These are phyloP conservation scores for Eledone cirrhosa DNA, from an alignment of 2,888 invertebrate genomes.

Conservation along the genomic window DNA sequence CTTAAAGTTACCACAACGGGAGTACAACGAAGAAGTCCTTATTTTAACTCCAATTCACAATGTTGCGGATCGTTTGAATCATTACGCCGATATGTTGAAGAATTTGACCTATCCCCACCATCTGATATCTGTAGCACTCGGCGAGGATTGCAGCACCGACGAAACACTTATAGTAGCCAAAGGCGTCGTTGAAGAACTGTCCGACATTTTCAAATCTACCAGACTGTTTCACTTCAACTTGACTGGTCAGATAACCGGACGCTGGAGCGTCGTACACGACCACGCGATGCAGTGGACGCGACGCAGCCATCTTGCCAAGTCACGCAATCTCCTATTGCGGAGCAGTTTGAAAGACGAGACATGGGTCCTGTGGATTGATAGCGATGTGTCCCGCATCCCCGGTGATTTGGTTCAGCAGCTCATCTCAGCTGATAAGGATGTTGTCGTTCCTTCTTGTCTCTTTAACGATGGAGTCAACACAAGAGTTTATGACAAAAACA, in stretches of 20 bases:
- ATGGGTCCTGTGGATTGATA: slow-evolving; percentile 62
- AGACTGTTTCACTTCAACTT: slow-evolving; percentile 50
- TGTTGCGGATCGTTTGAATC: slow-evolving; percentile 43
- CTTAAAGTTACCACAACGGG: slow-evolving; percentile 36
- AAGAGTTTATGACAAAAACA: slow-evolving; percentile 57
- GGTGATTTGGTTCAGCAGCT: slow-evolving; percentile 57
- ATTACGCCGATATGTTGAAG: slow-evolving; percentile 47
- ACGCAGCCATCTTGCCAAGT: slow-evolving; percentile 55
- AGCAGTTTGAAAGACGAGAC: slow-evolving; percentile 45
- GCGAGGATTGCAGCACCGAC: slow-evolving; percentile 61
- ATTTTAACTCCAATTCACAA: slow-evolving; percentile 60
- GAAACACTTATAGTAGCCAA: slow-evolving; percentile 48
- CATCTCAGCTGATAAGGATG: slow-evolving; percentile 49
- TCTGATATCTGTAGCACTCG: slow-evolving; percentile 56
- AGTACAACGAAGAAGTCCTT: slow-evolving; percentile 43
- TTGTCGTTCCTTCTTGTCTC: slow-evolving; percentile 55
- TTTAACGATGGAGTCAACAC: slow-evolving; percentile 40
- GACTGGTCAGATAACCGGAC: slow-evolving; percentile 41
- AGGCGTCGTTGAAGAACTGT: slow-evolving; percentile 41
- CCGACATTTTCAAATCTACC: slow-evolving; percentile 45
- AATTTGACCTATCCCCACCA: slow-evolving; percentile 56
- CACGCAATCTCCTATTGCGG: slow-evolving; percentile 53
- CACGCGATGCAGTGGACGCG: slow-evolving; percentile 46
- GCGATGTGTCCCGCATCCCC: slow-evolving; percentile 53
- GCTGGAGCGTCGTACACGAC: slow-evolving; percentile 49